Conservation (phyloP, 2,888 invertebrate species). For the Harpalus rubripes region DNA sequence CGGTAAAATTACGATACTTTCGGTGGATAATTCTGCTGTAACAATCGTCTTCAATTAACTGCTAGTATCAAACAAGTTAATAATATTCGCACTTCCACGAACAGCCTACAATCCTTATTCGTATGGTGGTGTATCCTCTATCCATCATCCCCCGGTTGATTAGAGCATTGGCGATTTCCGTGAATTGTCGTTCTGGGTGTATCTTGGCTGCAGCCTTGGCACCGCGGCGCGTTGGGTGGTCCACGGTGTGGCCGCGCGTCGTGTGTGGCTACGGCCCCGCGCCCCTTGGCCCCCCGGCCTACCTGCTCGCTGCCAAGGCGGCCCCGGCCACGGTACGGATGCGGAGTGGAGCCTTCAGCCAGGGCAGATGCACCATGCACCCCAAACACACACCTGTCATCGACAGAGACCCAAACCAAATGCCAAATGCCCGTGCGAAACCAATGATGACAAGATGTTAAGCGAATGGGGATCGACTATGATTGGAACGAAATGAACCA, state of each 20-base stretch:
- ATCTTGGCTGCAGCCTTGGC: neutral
- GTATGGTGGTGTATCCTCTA: neutral
- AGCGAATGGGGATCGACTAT: too few species aligned
- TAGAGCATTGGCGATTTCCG: conserved; percentile 69
- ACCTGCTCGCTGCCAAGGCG: conserved; percentile 17
- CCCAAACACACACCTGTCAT: conserved; percentile 16
- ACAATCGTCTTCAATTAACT: too few species aligned
- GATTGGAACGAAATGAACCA: too few species aligned
- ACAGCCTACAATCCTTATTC: conserved; percentile 68
- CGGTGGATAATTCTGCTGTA: too few species aligned
- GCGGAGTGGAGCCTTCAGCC: neutral
- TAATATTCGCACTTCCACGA: neutral
- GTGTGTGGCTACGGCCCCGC: conserved; percentile 75
- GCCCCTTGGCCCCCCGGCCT: conserved; percentile 69
- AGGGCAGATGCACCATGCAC: conserved; percentile 25
- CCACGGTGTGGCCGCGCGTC: conserved; percentile 77
- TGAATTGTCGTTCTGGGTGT: conserved; percentile 47
- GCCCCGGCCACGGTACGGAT: neutral
- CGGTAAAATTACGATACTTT: too few species aligned
- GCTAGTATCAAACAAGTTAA: too few species aligned
- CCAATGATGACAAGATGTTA: neutral
- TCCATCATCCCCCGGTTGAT: conserved; percentile 71
- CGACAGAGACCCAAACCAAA: neutral
- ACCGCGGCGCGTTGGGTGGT: conserved; percentile 74
- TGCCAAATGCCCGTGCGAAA: conserved; percentile 29